phyloP scores from a whole-genome alignment of 2,113 vertebrate species.

The Equus przewalskii region DNA sequence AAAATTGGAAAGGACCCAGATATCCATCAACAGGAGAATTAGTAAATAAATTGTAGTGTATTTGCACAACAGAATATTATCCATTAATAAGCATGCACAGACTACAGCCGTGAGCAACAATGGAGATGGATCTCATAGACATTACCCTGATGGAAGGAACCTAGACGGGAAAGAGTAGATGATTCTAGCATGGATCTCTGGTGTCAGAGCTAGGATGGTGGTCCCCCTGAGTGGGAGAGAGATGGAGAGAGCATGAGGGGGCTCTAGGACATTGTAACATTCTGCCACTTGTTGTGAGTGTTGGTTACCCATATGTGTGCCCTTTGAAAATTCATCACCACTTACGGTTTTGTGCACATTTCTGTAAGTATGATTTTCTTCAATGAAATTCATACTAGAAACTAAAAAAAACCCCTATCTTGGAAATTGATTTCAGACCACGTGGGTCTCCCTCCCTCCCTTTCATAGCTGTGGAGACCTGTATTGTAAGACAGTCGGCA shows the following conservation, averaged over 20 bases:
- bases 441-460: neutral
- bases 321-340: neutral
- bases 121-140: fast-evolving
- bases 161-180: fast-evolving
- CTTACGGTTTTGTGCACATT: neutral
- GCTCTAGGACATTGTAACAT: neutral
- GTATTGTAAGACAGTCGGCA: fast-evolving
- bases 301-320: neutral
- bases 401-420: neutral
- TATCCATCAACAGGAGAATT: neutral
- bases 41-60: neutral
- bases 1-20: neutral
- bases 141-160: fast-evolving
- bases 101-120: neutral
- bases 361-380: neutral
- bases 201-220: neutral
- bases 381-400: neutral
- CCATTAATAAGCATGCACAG: neutral
- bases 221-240: too few species aligned
- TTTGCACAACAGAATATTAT: neutral
- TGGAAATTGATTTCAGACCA: neutral
- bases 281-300: neutral
- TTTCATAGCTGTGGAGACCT: neutral
- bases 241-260: neutral
- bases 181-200: fast-evolving